Evolutionary conservation across 2,113 vertebrate species (phyloP).

Genomic region (human (Homo sapiens)): DNA sequence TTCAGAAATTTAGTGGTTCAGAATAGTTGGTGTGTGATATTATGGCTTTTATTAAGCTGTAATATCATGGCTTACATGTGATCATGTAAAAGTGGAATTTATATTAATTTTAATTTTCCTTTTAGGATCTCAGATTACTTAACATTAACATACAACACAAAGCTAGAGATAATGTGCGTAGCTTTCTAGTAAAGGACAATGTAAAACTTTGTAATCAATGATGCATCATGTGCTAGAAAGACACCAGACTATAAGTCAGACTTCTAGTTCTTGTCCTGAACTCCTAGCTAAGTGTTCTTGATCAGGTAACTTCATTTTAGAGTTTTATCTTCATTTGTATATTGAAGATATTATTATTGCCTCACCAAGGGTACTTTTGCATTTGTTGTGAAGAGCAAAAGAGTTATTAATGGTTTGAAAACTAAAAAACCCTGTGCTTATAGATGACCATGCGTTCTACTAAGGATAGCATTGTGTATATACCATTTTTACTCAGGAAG

Average conservation of each 20-base stretch:
- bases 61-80: neutral
- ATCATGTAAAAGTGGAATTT: neutral
- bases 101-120: neutral
- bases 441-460: neutral
- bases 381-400: neutral
- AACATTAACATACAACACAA: neutral
- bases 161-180: neutral
- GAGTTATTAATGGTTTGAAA: neutral
- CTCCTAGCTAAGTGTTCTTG: neutral
- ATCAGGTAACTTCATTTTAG: neutral
- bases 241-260: neutral
- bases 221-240: neutral
- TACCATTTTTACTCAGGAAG: neutral
- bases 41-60: neutral
- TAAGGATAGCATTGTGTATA: neutral
- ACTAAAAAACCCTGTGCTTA: neutral
- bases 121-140: neutral
- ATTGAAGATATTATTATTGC: neutral
- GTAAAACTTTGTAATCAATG: neutral
- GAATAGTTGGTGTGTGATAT: neutral
- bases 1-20: conserved; percentile 14
- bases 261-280: neutral
- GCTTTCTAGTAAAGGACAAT: neutral
- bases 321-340: neutral
- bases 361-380: neutral